These are phyloP conservation scores for Tychaedon coryphoeus DNA, from an alignment of 2,113 vertebrate genomes.

Conservation along the genomic window DNA sequence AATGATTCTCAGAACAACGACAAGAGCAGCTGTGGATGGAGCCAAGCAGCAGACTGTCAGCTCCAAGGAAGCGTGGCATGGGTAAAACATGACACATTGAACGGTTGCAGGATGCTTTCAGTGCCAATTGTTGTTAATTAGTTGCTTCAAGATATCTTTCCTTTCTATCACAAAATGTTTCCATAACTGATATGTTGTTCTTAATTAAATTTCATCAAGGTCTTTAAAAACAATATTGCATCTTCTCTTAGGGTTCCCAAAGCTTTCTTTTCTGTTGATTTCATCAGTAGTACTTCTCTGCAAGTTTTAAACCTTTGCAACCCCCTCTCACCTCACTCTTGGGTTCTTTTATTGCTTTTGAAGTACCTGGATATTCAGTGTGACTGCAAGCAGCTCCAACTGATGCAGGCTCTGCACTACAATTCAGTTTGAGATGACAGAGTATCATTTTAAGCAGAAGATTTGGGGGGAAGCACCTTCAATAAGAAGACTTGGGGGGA, in stretches of 20 bases:
- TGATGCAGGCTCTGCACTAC: neutral
- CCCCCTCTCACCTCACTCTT: neutral
- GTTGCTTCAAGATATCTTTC: neutral
- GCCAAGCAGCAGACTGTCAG: constrained; percentile 80
- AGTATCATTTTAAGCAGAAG: neutral
- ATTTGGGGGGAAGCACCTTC: neutral
- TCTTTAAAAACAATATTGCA: neutral
- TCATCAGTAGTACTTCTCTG: neutral
- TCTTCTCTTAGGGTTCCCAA: neutral
- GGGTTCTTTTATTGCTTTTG: neutral
- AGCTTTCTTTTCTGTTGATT: neutral
- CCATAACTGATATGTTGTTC: rapidly evolving
- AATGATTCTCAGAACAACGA: constrained; percentile 60
- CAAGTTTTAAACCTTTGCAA: neutral
- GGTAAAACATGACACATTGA: constrained; percentile 71
- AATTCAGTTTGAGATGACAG: neutral
- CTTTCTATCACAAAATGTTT: neutral
- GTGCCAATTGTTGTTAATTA: neutral
- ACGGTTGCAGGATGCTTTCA: neutral
- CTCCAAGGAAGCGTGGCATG: constrained; percentile 89
- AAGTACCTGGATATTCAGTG: neutral
- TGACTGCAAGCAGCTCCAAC: neutral
- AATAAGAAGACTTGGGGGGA: neutral
- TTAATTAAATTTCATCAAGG: neutral
- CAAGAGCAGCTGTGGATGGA: constrained; percentile 77